Percentiles rank a stretch among this genome's conserved stretches.
These are phyloP conservation scores for Steatocranus sp. DNA, from an alignment of 2,797 vertebrate species.

Conservation along the genomic window DNA sequence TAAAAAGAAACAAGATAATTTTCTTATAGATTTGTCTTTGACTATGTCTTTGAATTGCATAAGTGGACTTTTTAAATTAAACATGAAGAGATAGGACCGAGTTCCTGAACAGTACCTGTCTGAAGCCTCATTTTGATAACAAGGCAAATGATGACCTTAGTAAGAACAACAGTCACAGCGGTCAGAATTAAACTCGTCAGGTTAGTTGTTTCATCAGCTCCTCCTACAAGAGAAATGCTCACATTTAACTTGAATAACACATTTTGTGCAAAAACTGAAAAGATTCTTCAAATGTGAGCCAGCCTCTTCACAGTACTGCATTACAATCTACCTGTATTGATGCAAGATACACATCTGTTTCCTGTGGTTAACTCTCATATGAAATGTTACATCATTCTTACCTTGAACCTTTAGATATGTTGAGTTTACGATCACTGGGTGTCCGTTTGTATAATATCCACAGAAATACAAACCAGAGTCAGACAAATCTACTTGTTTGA, in stretches of 20 bases:
- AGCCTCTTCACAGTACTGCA: background rate
- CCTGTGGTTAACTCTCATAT: background rate
- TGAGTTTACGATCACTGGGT: background rate
- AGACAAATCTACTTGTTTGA: background rate
- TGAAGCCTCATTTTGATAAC: background rate
- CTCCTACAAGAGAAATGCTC: rapidly evolving
- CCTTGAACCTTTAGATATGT: background rate
- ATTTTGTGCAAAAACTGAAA: background rate
- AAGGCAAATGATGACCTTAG: background rate
- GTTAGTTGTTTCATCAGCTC: background rate
- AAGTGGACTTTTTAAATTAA: background rate
- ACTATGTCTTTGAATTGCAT: background rate
- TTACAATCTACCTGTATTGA: rapidly evolving
- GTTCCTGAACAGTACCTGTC: rapidly evolving
- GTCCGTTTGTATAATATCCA: background rate
- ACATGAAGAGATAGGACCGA: rapidly evolving
- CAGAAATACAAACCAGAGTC: background rate
- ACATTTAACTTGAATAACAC: background rate
- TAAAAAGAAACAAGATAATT: background rate
- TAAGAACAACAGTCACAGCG: background rate
- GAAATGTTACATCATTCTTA: background rate
- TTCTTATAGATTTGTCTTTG: background rate
- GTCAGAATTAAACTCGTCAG: background rate
- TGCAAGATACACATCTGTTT: background rate
- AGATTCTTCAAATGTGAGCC: background rate